phyloP scores from a whole-genome alignment of 2,888 invertebrate species.

The Himalopsyche anomala region DNA sequence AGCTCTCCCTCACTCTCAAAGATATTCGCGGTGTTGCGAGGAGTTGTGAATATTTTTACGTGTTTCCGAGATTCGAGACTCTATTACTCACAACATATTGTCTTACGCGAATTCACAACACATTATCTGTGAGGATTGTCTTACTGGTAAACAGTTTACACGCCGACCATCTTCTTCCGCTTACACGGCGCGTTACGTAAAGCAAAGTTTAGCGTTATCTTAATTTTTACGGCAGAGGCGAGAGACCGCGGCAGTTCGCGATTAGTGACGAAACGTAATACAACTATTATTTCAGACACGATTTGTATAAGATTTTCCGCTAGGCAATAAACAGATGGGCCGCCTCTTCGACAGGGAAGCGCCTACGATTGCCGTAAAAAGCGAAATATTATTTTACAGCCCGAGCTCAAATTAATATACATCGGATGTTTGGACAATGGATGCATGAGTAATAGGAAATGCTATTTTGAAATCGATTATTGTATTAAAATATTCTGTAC shows the following conservation, averaged over 20 bases:
- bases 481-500: not conserved
- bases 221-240: not conserved
- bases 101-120: too few relatives aligned
- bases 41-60: too few relatives aligned
- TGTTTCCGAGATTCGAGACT: too few relatives aligned
- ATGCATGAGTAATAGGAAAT: not conserved
- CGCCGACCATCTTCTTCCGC: constrained; percentile 2
- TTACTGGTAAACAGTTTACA: not conserved
- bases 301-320: constrained; percentile 62
- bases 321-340: constrained; percentile 31
- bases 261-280: constrained; percentile 61
- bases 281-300: constrained; percentile 63
- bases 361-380: not conserved
- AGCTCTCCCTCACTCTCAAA: too few relatives aligned
- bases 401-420: not conserved
- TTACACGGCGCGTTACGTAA: constrained; percentile 17
- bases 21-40: too few relatives aligned
- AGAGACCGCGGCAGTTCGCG: constrained; percentile 53
- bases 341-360: not conserved
- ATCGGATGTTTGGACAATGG: constrained; percentile 1
- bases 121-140: too few relatives aligned
- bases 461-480: constrained; percentile 10
- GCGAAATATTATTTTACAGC: not conserved
- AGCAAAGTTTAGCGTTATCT: not conserved
- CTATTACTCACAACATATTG: too few relatives aligned